Conservation (phyloP, 2,113 vertebrate species). For the Mirza zaza region DNA sequence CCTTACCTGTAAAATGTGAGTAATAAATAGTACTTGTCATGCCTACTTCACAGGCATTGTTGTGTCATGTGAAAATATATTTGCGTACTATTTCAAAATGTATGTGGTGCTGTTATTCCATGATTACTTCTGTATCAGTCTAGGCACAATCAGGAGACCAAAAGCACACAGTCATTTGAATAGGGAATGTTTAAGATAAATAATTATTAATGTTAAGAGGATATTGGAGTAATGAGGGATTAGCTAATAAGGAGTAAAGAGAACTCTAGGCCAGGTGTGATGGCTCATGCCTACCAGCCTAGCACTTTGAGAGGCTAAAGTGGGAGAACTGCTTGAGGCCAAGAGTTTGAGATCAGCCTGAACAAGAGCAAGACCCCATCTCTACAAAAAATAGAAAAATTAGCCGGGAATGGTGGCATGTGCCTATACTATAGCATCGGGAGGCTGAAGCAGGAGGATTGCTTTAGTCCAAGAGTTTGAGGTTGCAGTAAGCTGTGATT, state of each 20-base stretch:
- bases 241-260: not conserved
- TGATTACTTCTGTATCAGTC: not conserved
- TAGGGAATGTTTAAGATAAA: not conserved
- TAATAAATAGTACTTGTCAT: constrained; percentile 23
- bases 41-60: constrained; percentile 24
- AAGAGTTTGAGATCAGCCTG: no score
- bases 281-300: no score
- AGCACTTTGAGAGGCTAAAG: no score
- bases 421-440: no score
- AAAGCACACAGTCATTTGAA: constrained; percentile 35
- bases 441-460: no score
- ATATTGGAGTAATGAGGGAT: not conserved
- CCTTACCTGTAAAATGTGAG: not conserved
- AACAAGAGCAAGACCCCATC: no score
- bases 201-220: not conserved
- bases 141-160: not conserved
- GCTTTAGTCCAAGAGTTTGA: no score
- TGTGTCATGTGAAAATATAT: constrained; percentile 42
- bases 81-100: constrained; percentile 15
- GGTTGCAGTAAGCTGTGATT: no score
- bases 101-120: not conserved
- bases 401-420: no score
- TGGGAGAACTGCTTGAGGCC: no score
- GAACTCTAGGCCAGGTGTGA: not conserved
- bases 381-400: no score